Percentiles rank a stretch among this genome's conserved stretches.
Conservation (phyloP, 1,140 invertebrate species). For the Ceratina japonica region DNA sequence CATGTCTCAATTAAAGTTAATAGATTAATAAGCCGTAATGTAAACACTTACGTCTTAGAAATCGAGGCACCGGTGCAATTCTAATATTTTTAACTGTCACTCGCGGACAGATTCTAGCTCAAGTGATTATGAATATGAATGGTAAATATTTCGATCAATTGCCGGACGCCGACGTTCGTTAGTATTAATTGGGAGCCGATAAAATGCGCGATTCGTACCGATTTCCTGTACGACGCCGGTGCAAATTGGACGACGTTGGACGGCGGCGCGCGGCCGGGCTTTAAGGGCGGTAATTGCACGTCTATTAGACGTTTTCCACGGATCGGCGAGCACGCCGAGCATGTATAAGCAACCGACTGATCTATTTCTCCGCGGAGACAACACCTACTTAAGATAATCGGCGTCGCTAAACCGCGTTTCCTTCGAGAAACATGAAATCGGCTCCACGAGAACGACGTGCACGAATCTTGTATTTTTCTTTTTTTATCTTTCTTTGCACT, state of each 20-base stretch:
- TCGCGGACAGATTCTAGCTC: too few relatives aligned
- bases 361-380: conserved; percentile 14
- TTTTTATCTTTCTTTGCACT: background rate
- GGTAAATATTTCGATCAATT: too few relatives aligned
- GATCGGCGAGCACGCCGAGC: conserved; percentile 17
- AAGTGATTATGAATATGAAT: too few relatives aligned
- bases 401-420: background rate
- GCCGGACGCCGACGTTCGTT: too few relatives aligned
- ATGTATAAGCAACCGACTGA: background rate
- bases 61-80: too few relatives aligned
- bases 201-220: background rate
- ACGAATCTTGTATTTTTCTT: background rate
- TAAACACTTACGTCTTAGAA: too few relatives aligned
- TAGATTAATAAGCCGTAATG: too few relatives aligned
- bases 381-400: conserved; percentile 23
- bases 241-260: conserved; percentile 39
- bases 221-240: background rate
- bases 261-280: conserved; percentile 16
- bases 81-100: too few relatives aligned
- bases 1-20: too few relatives aligned
- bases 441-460: background rate
- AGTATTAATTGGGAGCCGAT: too few relatives aligned
- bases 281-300: conserved; percentile 44
- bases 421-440: background rate
- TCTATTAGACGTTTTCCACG: conserved; percentile 24